A percentile compares a stretch with the other conserved stretches of the same genome.
These are phyloP conservation scores for Prunella himalayana DNA, from an alignment of 2,113 vertebrate genomes.

Conservation along the genomic window DNA sequence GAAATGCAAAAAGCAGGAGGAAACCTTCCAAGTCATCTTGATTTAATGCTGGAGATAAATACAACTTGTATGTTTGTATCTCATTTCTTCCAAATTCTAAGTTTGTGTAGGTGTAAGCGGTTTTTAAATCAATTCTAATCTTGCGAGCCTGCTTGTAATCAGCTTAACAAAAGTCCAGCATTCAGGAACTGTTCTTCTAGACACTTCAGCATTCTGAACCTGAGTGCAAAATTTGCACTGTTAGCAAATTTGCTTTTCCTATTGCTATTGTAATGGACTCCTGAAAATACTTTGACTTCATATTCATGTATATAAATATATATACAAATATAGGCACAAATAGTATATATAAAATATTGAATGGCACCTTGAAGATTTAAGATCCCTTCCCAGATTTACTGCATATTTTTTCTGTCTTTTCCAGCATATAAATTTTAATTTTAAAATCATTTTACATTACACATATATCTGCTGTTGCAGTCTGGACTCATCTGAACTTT, in stretches of 20 bases:
- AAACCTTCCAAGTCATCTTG: background rate
- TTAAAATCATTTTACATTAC: background rate
- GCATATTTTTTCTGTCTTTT: background rate
- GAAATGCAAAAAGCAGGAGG: background rate
- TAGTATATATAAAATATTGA: background rate
- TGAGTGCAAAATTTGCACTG: background rate
- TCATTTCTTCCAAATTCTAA: background rate
- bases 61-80: background rate
- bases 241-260: background rate
- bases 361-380: background rate
- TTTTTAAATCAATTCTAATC: background rate
- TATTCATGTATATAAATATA: background rate
- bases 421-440: background rate
- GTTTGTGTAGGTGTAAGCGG: rapidly evolving
- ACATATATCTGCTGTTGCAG: background rate
- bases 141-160: background rate
- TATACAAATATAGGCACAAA: background rate
- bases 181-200: background rate
- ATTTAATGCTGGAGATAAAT: background rate
- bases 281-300: background rate
- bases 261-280: background rate
- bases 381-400: background rate
- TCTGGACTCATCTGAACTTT: background rate
- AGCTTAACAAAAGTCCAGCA: background rate
- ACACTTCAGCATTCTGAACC: background rate